Base-by-base conservation (phyloP, 2,888 invertebrate genomes). In the Lithosia quadra region DNA sequence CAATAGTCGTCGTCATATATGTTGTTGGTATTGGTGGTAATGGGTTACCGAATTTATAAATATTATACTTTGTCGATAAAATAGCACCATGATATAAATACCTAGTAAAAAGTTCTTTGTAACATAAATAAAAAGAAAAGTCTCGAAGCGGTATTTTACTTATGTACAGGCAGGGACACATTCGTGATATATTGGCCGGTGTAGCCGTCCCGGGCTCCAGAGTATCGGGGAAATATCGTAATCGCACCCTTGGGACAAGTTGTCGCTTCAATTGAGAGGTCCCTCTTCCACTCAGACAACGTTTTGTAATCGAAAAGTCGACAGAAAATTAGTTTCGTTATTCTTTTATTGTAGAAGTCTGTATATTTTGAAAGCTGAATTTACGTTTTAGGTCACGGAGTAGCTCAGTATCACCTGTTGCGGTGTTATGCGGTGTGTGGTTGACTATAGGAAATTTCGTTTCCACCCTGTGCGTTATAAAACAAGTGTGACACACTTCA, bases 211-310 rank as follows among this genome's bases (percentile, higher is more conserved):
- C 61, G 66, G 69, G 65, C 61, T 62, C 66, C 63, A 63, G 64
- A 53, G 63, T 75, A 69, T 72, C 61, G 63, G 62, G 72, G 74
- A 78, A 78, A 70, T 70, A 76, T 69, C 73, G 72, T 85, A 85
- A 88, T 85, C 75, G 79, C 58, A 73, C 88, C 78, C 79, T 13
- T 15, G 83, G 78, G 87, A 81, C 71, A 63, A 65, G 68, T 75
- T 77, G 83, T 80, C 86, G 78, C 79, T 79, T 76, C 80, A 78
- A 75, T 77, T 76, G 76, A 73, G 72, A 63, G 65, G 53, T 67
- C 72, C 77, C 67, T 74, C 77, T 76, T 71, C 73, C 62, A 63
- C 68, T 66, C 43, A 63, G 71, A 64, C 63, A 78, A 74, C 72
- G 60, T 70, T 71, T 75, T 76, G 70, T 69, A 61, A 74, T 64